Evolutionary conservation across 2,888 invertebrate species (phyloP), one percentile per base, ranked within the genome.

Genomic region (Calliopum simillimum): DNA sequence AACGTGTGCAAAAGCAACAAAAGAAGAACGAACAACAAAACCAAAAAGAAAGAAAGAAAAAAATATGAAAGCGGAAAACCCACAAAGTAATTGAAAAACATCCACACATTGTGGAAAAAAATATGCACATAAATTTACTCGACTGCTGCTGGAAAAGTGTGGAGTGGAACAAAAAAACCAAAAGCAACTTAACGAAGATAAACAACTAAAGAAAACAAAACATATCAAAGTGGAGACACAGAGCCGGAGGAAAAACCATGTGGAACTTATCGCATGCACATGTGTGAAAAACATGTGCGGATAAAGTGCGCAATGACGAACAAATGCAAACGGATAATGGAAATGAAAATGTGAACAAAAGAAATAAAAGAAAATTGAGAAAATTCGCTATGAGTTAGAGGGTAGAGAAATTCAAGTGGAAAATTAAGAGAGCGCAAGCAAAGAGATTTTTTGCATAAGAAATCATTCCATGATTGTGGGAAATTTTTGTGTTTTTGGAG

Each of bases 51-150:
- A 46, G 14, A 25, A 63, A 33, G 41, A 16, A 51, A 62, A 55
- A 55, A 63, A 41, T 56, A 53, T 51, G 59, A 46, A 68, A 63
- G 68, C 56, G 71, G 62, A 71, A 68, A 64, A 53, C 53, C 46
- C 51, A 64, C 56, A 68, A 71, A 71, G 49, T 56, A 71, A 62
- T 53, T 53, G 63, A 55, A 62, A 65, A 44, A 63, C 53, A 53
- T 70, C 44, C 44, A 62, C 69, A 43, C 55, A 8, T 33, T 33
- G 25, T 49, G 25, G 4, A 46, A 55, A 46, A 55, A 70, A 70
- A 66, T 59, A 62, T 66, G 59, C 70, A 47, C 59, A 70, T 62
- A 66, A 67, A 59, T 67, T 67, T 67, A n/a, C n/a, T 59, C 61
- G 33, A 47, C 47, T 41, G 58, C 67, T 41, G 58, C 67, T 67